phyloP scores from a whole-genome alignment of 2,797 vertebrate genomes.

The Sternarchorhynchus goeldii region DNA sequence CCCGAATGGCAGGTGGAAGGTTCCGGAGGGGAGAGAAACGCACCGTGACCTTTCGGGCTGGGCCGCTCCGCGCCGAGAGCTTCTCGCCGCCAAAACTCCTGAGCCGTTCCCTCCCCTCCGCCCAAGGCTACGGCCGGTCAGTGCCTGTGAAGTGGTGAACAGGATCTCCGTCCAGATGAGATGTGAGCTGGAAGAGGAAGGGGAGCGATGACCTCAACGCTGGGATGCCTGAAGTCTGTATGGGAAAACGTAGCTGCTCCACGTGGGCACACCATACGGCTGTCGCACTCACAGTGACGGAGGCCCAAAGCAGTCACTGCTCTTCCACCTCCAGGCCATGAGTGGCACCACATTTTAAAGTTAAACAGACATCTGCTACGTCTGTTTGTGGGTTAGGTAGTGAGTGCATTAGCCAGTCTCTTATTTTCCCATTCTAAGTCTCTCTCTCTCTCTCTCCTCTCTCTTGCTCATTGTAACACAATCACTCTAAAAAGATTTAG shows the following conservation, averaged over 20 bases:
- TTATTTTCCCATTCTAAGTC: slow-evolving; percentile 16
- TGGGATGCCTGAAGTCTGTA: slow-evolving; percentile 34
- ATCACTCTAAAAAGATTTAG: neutral
- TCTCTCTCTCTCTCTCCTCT: slow-evolving; percentile 12
- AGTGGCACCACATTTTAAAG: slow-evolving; percentile 47
- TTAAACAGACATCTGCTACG: slow-evolving; percentile 53
- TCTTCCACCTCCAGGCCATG: slow-evolving; percentile 52
- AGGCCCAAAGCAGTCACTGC: slow-evolving; percentile 50
- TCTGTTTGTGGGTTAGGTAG: slow-evolving; percentile 40
- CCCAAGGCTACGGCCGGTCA: neutral
- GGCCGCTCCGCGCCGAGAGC: neutral
- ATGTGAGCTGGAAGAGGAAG: neutral
- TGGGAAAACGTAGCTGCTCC: slow-evolving; percentile 40
- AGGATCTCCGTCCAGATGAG: slow-evolving; percentile 22
- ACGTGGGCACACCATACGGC: slow-evolving; percentile 59
- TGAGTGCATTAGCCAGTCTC: slow-evolving; percentile 18
- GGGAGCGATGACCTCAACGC: slow-evolving; percentile 42
- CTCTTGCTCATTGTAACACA: neutral
- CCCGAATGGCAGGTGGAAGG: neutral
- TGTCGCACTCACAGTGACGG: slow-evolving; percentile 61
- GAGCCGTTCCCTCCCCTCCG: neutral
- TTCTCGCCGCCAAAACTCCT: too few species aligned
- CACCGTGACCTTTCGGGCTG: neutral
- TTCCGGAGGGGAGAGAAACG: neutral
- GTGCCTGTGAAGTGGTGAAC: neutral